Percentiles rank a stretch among this genome's conserved stretches.
Conservation (phyloP, 2,888 invertebrate genomes). For the Cheilosia variabilis region DNA sequence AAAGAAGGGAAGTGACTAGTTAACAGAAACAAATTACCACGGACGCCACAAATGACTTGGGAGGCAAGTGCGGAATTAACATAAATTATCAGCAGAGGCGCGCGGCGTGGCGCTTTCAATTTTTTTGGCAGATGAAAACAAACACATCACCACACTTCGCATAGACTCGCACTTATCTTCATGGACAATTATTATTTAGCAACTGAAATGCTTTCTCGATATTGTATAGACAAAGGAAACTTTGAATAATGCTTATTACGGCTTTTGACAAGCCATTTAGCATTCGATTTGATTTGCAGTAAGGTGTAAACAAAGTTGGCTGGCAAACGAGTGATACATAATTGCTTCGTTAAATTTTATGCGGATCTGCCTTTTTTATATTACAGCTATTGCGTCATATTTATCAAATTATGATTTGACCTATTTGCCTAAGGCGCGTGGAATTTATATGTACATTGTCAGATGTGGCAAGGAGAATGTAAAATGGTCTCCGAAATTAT, state of each 20-base stretch:
- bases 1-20: constrained; percentile 47
- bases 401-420: too few species aligned
- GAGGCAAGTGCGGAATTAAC: constrained; percentile 46
- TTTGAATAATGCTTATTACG: constrained; percentile 1
- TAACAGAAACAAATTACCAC: constrained; percentile 39
- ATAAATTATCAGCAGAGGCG: constrained; percentile 51
- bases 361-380: too few species aligned
- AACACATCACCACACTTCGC: background rate
- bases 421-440: too few species aligned
- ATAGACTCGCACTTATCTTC: constrained; percentile 36
- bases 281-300: background rate
- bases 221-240: background rate
- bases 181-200: constrained; percentile 18
- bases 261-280: background rate
- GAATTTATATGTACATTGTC: too few species aligned
- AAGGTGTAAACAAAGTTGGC: background rate
- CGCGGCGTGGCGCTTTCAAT: constrained; percentile 37
- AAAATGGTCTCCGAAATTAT: too few species aligned
- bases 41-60: constrained; percentile 30
- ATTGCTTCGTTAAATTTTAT: too few species aligned
- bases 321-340: too few species aligned
- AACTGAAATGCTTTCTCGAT: constrained; percentile 11
- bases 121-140: constrained; percentile 17
- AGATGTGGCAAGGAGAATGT: too few species aligned
- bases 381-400: too few species aligned